phyloP scores from a whole-genome alignment of 2,888 invertebrate species.

The Iphiclides podalirius region DNA sequence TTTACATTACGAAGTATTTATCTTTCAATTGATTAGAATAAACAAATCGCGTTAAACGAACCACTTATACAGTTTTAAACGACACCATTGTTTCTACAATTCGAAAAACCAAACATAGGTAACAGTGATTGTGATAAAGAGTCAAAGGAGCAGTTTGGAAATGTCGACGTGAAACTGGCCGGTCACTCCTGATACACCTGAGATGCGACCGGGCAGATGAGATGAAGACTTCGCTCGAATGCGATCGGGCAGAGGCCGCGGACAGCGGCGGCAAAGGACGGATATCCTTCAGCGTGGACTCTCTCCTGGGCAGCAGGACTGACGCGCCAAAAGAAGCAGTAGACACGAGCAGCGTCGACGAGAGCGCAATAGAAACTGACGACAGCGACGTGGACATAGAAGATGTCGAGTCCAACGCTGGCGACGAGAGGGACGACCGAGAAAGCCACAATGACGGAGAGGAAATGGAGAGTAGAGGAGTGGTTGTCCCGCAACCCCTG shows the following conservation, averaged over 20 bases:
- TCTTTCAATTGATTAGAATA: no score
- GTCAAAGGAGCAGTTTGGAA: no score
- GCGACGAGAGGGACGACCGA: conserved; percentile 69
- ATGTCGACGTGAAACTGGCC: no score
- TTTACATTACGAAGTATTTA: no score
- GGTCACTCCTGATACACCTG: no score
- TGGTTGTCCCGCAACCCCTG: conserved; percentile 84
- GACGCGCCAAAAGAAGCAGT: conserved; percentile 53
- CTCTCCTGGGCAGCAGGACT: conserved; percentile 73
- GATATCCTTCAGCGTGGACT: conserved; percentile 87
- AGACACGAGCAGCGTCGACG: conserved; percentile 63
- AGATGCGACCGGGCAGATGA: conserved; percentile 70
- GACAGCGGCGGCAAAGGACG: conserved; percentile 80
- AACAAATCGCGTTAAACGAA: no score
- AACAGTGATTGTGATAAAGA: no score
- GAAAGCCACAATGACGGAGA: conserved; percentile 65
- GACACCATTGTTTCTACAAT: no score
- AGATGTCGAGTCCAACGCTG: conserved; percentile 66
- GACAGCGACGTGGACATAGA: conserved; percentile 77
- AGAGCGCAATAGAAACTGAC: conserved; percentile 61
- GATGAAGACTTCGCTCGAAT: conserved; percentile 77
- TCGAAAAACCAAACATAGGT: no score
- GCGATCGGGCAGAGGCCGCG: conserved; percentile 73
- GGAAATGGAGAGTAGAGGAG: conserved; percentile 71
- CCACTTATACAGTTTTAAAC: no score